phyloP scores from a whole-genome alignment of 2,113 vertebrate species.

The Opisthocomus hoazin region DNA sequence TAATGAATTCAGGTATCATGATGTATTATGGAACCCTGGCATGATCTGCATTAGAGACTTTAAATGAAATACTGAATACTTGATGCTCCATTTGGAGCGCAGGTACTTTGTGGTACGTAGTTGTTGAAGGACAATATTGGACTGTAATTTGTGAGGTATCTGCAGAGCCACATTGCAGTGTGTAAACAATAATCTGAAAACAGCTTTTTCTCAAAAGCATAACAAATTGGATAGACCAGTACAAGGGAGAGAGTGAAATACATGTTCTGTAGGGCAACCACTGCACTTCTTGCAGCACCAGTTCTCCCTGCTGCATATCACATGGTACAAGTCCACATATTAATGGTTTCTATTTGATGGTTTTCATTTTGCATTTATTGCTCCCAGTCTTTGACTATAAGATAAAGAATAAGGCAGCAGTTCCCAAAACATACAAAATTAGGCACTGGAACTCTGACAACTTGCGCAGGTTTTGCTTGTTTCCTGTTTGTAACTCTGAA shows the following conservation, averaged over 20 bases:
- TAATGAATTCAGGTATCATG: neutral
- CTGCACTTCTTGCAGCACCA: conserved; percentile 10
- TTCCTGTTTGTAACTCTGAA: conserved; percentile 85
- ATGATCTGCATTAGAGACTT: conserved; percentile 42
- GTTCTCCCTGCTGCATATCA: conserved; percentile 11
- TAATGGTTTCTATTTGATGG: neutral
- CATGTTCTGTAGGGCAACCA: neutral
- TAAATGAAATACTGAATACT: conserved; percentile 58
- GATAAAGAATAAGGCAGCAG: conserved; percentile 65
- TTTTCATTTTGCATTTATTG: conserved; percentile 67
- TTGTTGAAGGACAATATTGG: conserved; percentile 21
- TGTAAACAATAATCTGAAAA: conserved; percentile 72
- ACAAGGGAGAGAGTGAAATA: neutral
- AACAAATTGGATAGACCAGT: neutral
- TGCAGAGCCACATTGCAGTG: conserved; percentile 51
- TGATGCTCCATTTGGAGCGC: conserved; percentile 14
- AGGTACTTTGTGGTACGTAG: neutral
- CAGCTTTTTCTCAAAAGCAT: conserved; percentile 39
- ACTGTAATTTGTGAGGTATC: conserved; percentile 72
- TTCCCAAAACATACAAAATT: conserved; percentile 52
- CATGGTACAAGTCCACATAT: neutral
- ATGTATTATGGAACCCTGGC: neutral
- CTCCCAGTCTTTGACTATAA: conserved; percentile 67
- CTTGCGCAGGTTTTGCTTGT: conserved; percentile 72
- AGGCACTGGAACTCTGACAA: conserved; percentile 82